Evolutionary conservation across 2,888 invertebrate genomes (phyloP).

Genomic region (Lamellibrachia satsuma): DNA sequence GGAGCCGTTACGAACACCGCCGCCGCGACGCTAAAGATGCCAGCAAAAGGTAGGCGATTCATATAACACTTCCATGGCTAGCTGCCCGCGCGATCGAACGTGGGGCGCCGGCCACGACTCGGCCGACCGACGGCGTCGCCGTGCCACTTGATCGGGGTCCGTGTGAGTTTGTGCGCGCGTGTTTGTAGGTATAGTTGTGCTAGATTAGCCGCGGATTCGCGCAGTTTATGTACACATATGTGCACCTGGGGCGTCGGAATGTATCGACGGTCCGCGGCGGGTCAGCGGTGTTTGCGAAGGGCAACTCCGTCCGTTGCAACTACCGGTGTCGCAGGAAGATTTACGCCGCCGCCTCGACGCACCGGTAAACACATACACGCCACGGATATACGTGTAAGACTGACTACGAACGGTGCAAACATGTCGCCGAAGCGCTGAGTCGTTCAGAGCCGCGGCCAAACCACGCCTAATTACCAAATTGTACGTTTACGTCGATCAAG

Average conservation of each 20-base stretch:
- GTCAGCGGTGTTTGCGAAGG: slow-evolving; percentile 7
- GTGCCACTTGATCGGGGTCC: not conserved
- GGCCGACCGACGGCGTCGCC: not conserved
- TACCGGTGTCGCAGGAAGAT: not conserved
- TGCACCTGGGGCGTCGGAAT: not conserved
- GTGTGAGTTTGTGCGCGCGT: not conserved
- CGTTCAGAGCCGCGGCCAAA: not conserved
- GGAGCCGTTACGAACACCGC: not conserved
- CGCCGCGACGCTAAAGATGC: not conserved
- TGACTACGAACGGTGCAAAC: not conserved
- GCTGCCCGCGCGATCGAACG: not conserved
- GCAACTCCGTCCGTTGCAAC: not conserved
- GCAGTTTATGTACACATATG: slow-evolving; percentile 3
- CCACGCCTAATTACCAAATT: not conserved
- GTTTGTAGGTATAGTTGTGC: slow-evolving; percentile 12
- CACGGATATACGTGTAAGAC: not conserved
- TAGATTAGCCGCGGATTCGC: not conserved
- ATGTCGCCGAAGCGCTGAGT: not conserved
- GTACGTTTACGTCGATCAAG: not conserved
- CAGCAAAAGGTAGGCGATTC: slow-evolving; percentile 17
- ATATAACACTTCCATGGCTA: not conserved
- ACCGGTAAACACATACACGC: not conserved
- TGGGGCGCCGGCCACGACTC: not conserved
- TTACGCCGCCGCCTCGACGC: not conserved
- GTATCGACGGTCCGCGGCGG: not conserved